Conservation (phyloP, 2,888 invertebrate species). For the Meteorus colon region DNA sequence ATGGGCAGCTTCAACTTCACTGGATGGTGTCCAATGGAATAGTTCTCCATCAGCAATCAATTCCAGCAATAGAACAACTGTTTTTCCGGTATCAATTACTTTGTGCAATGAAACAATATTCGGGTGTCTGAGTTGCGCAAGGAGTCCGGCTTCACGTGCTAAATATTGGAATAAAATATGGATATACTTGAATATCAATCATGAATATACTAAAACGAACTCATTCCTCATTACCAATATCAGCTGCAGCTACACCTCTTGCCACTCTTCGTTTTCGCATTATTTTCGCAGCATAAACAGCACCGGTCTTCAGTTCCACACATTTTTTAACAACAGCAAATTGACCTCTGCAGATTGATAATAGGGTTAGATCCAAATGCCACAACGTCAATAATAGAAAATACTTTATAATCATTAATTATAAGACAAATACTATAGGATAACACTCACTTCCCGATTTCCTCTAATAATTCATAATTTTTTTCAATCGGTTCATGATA, state of each 20-base stretch:
- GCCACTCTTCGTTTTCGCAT: slow-evolving; percentile 77
- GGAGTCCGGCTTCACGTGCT: slow-evolving; percentile 76
- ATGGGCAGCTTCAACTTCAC: slow-evolving; percentile 78
- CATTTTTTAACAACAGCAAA: slow-evolving; percentile 79
- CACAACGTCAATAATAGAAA: neutral
- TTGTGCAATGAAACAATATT: slow-evolving; percentile 79
- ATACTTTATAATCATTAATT: slow-evolving; percentile 10
- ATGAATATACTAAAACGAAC: slow-evolving; percentile 13
- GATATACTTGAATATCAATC: slow-evolving; percentile 6
- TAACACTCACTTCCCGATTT: slow-evolving; percentile 75
- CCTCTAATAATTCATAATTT: slow-evolving; percentile 75
- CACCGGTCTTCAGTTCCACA: slow-evolving; percentile 74
- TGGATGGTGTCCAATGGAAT: slow-evolving; percentile 76
- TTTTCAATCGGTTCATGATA: slow-evolving; percentile 75
- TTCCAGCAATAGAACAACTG: slow-evolving; percentile 78
- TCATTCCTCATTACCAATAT: slow-evolving; percentile 72
- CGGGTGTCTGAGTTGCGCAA: slow-evolving; percentile 77
- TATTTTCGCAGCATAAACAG: slow-evolving; percentile 79
- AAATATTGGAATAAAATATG: slow-evolving; percentile 42
- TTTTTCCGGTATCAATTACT: slow-evolving; percentile 77
- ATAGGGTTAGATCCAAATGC: slow-evolving; percentile 31
- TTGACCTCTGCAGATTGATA: slow-evolving; percentile 76
- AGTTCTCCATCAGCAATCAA: slow-evolving; percentile 81
- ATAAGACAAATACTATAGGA: slow-evolving; percentile 4
- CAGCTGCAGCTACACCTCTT: slow-evolving; percentile 77